Conservation (phyloP, 2,113 vertebrate species). For the Rattus rattus region DNA sequence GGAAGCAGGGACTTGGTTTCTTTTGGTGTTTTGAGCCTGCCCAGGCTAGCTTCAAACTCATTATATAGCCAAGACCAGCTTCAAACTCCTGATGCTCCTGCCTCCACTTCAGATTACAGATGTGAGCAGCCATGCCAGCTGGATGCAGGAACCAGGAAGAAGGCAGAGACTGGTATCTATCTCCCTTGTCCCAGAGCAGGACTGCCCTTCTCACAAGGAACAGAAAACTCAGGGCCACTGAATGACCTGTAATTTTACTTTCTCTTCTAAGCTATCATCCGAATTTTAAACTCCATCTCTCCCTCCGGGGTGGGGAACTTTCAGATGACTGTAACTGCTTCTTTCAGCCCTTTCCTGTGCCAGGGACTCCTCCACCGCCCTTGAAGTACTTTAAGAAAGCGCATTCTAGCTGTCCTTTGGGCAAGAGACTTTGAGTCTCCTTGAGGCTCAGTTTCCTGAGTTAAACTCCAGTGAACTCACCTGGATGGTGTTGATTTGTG, state of each 20-base stretch:
- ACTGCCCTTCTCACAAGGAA: not conserved
- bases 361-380: not conserved
- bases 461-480: constrained; percentile 32
- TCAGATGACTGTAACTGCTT: not conserved
- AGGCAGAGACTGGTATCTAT: not conserved
- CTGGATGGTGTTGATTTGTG: not conserved
- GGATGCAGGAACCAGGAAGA: not conserved
- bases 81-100: not conserved
- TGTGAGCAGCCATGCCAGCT: not conserved
- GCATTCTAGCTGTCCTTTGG: not conserved
- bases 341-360: not conserved
- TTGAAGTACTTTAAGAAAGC: not conserved
- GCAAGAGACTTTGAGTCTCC: constrained; percentile 10
- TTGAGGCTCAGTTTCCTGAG: constrained; percentile 1
- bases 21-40: not conserved
- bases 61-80: not conserved
- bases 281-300: constrained; percentile 5
- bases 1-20: not conserved
- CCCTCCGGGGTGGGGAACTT: not conserved
- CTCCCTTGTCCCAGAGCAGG: not conserved
- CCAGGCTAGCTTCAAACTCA: not conserved
- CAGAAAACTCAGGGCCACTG: not conserved
- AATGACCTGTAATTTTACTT: constrained; percentile 6
- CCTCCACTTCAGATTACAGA: not conserved
- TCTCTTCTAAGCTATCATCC: not conserved